phyloP scores from a whole-genome alignment of 1,140 invertebrate species.

The Hypsibius dujardini region DNA sequence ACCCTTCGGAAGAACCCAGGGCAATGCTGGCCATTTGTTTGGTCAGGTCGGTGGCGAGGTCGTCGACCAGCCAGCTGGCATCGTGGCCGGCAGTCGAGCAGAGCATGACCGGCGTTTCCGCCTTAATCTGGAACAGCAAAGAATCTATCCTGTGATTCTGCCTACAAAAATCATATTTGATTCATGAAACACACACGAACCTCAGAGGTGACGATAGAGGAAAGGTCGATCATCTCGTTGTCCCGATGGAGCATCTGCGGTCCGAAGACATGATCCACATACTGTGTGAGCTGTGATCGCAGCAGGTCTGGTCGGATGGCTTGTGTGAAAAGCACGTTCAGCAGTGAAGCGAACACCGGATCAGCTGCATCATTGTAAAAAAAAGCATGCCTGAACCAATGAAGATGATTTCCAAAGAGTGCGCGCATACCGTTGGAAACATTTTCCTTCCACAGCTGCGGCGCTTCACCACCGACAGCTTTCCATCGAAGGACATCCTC shows the following conservation, averaged over 20 bases:
- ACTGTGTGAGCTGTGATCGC: slow-evolving; percentile 65
- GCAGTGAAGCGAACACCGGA: slow-evolving; percentile 55
- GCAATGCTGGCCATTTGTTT: slow-evolving; percentile 90
- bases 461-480: neutral
- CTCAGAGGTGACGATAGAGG: slow-evolving; percentile 70
- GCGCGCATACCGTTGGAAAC: neutral
- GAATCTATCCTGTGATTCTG: slow-evolving; percentile 20
- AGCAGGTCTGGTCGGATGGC: slow-evolving; percentile 84
- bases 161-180: slow-evolving; percentile 17
- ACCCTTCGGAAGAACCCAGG: slow-evolving; percentile 96
- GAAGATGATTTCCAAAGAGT: neutral
- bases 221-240: slow-evolving; percentile 77
- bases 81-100: slow-evolving; percentile 96
- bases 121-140: too few species aligned
- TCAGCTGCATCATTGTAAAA: slow-evolving; percentile 21
- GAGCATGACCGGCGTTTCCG: slow-evolving; percentile 74
- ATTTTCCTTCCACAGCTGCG: neutral
- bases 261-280: slow-evolving; percentile 70
- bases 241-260: slow-evolving; percentile 68
- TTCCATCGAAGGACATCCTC: neutral
- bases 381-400: too few species aligned
- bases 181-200: slow-evolving; percentile 22
- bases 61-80: slow-evolving; percentile 86
- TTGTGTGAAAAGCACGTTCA: slow-evolving; percentile 74
- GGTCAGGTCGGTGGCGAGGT: slow-evolving; percentile 79